Conservation (phyloP, 23 tunicate species). For the Trididemnum miniatum region DNA sequence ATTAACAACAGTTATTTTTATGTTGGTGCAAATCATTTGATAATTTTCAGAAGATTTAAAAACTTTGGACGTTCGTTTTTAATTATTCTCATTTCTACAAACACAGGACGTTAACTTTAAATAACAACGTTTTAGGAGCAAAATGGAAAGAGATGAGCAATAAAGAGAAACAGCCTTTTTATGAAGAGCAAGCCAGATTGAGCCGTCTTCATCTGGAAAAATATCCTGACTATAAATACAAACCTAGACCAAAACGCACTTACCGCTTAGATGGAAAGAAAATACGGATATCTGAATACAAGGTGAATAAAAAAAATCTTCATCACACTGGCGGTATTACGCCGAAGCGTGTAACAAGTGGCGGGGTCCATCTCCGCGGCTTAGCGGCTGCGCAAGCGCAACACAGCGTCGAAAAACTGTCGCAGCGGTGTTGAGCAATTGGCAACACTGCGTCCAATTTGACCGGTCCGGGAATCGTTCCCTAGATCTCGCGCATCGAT, state of each 20-base stretch:
- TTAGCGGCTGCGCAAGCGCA: background rate
- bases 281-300: conserved; percentile 87
- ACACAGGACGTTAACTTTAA: too few relatives aligned
- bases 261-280: conserved; percentile 92
- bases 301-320: conserved; percentile 45
- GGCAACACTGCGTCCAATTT: background rate
- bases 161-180: conserved; percentile 89
- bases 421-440: background rate
- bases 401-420: background rate
- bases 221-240: conserved; percentile 97
- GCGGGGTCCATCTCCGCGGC: background rate
- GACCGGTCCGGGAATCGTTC: background rate
- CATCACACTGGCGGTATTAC: background rate
- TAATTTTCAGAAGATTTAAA: too few relatives aligned
- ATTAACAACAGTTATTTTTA: too few relatives aligned
- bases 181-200: conserved; percentile 94
- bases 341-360: background rate
- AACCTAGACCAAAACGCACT: conserved; percentile 95
- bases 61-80: too few relatives aligned
- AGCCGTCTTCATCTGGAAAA: conserved; percentile 83
- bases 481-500: background rate
- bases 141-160: conserved; percentile 96
- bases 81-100: too few relatives aligned
- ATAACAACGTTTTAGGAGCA: conserved; percentile 87
- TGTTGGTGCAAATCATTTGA: too few relatives aligned